Conservation (phyloP, 2,113 vertebrate species). For the Pleuronectes platessa region DNA sequence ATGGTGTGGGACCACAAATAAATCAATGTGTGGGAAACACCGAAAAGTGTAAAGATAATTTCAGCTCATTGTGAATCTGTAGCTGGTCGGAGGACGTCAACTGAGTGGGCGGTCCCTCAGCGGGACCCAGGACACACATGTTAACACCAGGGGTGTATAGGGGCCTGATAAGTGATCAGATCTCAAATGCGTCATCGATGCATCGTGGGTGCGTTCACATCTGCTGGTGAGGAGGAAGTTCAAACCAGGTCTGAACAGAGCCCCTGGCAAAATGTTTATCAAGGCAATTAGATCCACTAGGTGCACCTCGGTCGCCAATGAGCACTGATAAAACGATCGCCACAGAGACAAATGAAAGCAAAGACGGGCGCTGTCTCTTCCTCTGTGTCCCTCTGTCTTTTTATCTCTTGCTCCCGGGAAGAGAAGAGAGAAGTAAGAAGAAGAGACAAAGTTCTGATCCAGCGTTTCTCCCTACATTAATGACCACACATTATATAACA, state of each 20-base stretch:
- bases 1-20: background rate
- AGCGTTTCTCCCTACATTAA: constrained; percentile 61
- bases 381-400: constrained; percentile 23
- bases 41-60: background rate
- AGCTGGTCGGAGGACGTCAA: too few species aligned
- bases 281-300: constrained; percentile 50
- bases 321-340: constrained; percentile 57
- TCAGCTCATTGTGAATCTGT: background rate
- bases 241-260: background rate
- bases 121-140: too few species aligned
- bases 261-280: constrained; percentile 51
- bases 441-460: constrained; percentile 61
- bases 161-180: too few species aligned
- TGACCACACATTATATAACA: constrained; percentile 62
- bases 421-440: constrained; percentile 23
- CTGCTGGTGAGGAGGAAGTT: background rate
- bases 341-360: constrained; percentile 39
- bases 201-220: background rate
- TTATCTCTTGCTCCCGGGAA: constrained; percentile 13
- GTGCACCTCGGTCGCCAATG: constrained; percentile 46
- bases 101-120: background rate
- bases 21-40: background rate
- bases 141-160: too few species aligned
- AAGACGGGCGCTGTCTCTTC: constrained; percentile 29
- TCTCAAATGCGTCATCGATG: background rate